Percentiles rank a stretch among this genome's conserved stretches.
Conservation (phyloP, 2,113 vertebrate species). For the Hemichromis elongatus region DNA sequence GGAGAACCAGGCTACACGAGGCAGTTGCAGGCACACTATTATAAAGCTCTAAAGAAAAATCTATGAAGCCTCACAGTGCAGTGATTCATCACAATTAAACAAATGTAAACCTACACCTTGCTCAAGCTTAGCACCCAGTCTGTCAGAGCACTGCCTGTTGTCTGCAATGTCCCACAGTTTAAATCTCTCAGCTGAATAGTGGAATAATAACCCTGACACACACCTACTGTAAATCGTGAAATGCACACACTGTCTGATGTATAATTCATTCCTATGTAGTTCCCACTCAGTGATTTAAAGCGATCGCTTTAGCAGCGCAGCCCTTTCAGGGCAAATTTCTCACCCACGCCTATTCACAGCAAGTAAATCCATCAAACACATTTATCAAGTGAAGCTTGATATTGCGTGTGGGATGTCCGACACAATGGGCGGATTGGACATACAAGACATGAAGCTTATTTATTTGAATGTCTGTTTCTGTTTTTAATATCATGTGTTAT, state of each 20-base stretch:
- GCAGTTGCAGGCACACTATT: background rate
- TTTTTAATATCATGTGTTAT: background rate
- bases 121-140: constrained; percentile 43
- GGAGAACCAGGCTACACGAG: background rate
- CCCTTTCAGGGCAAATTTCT: constrained; percentile 1
- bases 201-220: constrained; percentile 13
- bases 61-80: background rate
- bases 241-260: constrained; percentile 1
- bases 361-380: constrained; percentile 33
- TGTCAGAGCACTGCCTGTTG: constrained; percentile 19
- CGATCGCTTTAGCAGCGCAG: constrained; percentile 42
- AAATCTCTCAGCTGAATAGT: constrained; percentile 19
- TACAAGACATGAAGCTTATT: background rate
- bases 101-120: constrained; percentile 38
- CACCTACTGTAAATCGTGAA: constrained; percentile 40
- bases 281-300: constrained; percentile 33
- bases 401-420: constrained; percentile 2
- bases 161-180: constrained; percentile 28
- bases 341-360: constrained; percentile 43
- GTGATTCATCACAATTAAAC: constrained; percentile 45
- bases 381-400: constrained; percentile 5
- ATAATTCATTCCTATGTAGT: constrained; percentile 18
- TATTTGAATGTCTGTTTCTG: background rate
- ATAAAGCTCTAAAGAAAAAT: background rate
- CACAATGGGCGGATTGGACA: background rate